A percentile compares a stretch with the other conserved stretches of the same genome.
Evolutionary conservation across 2,888 invertebrate species (phyloP).

Genomic region (Polietes domitor): DNA sequence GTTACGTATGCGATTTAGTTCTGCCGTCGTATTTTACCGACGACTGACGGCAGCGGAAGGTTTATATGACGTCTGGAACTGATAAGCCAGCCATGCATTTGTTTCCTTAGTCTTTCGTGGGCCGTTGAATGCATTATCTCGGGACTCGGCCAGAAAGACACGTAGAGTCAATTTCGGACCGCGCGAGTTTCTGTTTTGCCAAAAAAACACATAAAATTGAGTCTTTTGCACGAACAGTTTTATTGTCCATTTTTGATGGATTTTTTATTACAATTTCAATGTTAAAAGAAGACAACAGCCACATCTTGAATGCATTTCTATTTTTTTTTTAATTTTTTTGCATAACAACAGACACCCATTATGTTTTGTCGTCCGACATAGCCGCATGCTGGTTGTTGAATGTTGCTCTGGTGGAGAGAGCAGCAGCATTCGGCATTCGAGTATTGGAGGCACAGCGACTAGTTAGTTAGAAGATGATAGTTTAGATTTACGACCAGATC

Average conservation of each 20-base stretch:
- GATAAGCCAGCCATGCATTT: slow-evolving; percentile 30
- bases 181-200: background rate
- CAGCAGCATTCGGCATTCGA: slow-evolving; percentile 42
- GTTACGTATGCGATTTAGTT: background rate
- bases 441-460: background rate
- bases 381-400: slow-evolving; percentile 33
- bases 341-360: slow-evolving; percentile 7
- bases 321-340: background rate
- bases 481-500: slow-evolving; percentile 18
- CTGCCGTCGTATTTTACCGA: background rate
- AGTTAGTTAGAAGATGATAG: slow-evolving; percentile 28
- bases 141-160: background rate
- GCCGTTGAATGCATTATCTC: background rate
- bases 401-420: slow-evolving; percentile 25
- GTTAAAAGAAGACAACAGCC: slow-evolving; percentile 2
- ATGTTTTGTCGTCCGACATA: background rate
- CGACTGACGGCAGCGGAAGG: slow-evolving; percentile 2
- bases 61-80: slow-evolving; percentile 51
- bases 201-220: background rate
- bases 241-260: background rate
- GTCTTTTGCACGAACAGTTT: background rate
- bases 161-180: background rate
- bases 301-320: background rate
- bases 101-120: background rate
- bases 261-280: slow-evolving; percentile 43